Base-by-base conservation (phyloP, 1,140 invertebrate genomes). In the Drosophila ficusphila region DNA sequence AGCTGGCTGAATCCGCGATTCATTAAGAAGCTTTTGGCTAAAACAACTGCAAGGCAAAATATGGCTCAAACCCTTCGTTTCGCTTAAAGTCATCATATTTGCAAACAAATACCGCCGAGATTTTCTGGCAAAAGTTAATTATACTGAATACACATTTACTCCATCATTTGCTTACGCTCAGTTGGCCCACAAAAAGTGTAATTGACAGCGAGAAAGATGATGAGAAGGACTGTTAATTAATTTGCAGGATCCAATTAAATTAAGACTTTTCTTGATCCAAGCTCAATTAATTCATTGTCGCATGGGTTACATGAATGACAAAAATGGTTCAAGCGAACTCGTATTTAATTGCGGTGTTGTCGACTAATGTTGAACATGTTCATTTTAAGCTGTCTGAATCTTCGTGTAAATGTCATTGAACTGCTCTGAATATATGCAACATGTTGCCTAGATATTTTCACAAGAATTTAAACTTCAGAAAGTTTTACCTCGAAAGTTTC, bases 71-170 rank as follows among this genome's bases (percentile, higher is more conserved):
- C 11, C 7, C 18, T 12, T 34, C 8, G 8, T 38, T 18, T 18
- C 1, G 16, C 36, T 67, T 39, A 31, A 47, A 21, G 25, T 9
- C 12, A 9, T 23, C 12, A 9, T 14, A 29, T 29, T 23, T 34
- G 8, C 11, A 9, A 29, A n/a, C 61, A 38, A 64, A 29, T 34
- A 25, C 12, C 42, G 1, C n/a, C 29, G 4, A 41, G 12, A 9
- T 18, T 33, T 12, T 6, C n/a, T 3, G 18, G 5, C 8, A 47
- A 39, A 68, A 38, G 25, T 44, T 21, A 56, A 31, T 69, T 46
- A 29, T 19, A 56, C 16, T 47, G 41, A 47, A 31, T 46, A 69
- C 49, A 68, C 46, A 69, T 69, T 69, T 46, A 31, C 31, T 11
- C n/a, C 21, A 12, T 52, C 51, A 67, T 67, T 67, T 52, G 46